These are phyloP conservation scores for Amyelois transitella DNA, from an alignment of 1,140 invertebrate genomes.

Conservation along the genomic window DNA sequence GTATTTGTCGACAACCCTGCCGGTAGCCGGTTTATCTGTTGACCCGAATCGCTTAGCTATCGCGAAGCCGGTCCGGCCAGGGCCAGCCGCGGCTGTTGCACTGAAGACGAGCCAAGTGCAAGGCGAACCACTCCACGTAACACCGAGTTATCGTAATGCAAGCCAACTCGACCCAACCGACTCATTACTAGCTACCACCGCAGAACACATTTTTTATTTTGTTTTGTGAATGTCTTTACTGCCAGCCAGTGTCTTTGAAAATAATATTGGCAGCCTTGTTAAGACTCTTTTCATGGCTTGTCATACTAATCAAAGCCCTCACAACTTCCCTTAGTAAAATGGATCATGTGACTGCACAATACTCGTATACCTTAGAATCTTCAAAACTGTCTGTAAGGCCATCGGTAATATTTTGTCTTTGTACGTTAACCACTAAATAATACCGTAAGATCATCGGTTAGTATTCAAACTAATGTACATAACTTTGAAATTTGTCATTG, in stretches of 20 bases:
- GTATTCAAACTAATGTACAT: too few species aligned
- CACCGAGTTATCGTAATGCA: slow-evolving; percentile 33
- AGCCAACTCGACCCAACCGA: background rate
- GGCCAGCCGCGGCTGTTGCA: slow-evolving; percentile 50
- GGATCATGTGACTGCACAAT: too few species aligned
- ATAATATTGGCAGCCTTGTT: background rate
- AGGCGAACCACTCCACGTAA: slow-evolving; percentile 55
- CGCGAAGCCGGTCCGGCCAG: background rate
- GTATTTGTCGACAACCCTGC: too few species aligned
- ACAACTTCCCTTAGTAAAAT: too few species aligned
- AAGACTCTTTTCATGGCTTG: too few species aligned
- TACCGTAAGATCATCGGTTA: too few species aligned
- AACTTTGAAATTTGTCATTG: too few species aligned
- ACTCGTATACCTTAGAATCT: too few species aligned
- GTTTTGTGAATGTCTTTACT: background rate
- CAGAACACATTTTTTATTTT: background rate
- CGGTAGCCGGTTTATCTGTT: slow-evolving; percentile 22
- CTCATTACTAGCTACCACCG: background rate
- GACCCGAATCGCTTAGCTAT: slow-evolving; percentile 24
- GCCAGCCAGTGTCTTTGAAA: background rate
- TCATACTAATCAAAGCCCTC: too few species aligned
- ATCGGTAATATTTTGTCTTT: too few species aligned
- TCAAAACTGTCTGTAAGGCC: too few species aligned
- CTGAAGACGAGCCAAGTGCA: slow-evolving; percentile 66
- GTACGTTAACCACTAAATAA: too few species aligned